These are phyloP conservation scores for Cettia cetti DNA, from an alignment of 2,113 vertebrate genomes.

Conservation along the genomic window DNA sequence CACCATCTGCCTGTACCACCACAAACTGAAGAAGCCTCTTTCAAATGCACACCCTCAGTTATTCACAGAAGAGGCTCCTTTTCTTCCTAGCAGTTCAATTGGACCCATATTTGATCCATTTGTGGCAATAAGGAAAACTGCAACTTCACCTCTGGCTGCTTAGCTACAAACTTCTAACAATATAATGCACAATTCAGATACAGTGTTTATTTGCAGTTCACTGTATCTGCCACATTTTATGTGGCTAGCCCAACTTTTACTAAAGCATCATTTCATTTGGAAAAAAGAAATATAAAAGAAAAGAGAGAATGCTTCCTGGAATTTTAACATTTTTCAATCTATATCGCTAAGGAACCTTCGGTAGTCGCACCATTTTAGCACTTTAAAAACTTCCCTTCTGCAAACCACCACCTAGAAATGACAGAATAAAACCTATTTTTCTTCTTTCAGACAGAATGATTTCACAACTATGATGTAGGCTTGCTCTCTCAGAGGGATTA, in stretches of 20 bases:
- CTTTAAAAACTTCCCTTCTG: not conserved
- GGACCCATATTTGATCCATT: not conserved
- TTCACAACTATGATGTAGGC: not conserved
- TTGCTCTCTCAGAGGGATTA: not conserved
- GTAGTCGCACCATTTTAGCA: not conserved
- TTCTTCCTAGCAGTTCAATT: not conserved
- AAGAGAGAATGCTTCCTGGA: not conserved
- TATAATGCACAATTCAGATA: not conserved
- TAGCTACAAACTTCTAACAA: not conserved
- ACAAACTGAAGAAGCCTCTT: not conserved
- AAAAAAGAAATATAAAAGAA: not conserved
- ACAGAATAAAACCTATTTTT: not conserved
- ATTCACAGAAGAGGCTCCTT: not conserved
- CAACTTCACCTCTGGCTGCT: not conserved
- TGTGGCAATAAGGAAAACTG: not conserved
- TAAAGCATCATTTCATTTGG: not conserved
- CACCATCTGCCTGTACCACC: constrained; percentile 4
- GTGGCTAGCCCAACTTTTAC: not conserved
- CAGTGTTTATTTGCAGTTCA: not conserved
- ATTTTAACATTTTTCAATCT: not conserved
- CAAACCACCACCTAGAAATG: not conserved
- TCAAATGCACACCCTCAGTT: not conserved
- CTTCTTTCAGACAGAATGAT: not conserved
- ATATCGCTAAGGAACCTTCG: not conserved
- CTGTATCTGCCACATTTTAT: not conserved